Percentiles rank a stretch among this genome's conserved stretches.
Evolutionary conservation across 2,888 invertebrate genomes (phyloP).

Genomic region (Cheilosia pagana): DNA sequence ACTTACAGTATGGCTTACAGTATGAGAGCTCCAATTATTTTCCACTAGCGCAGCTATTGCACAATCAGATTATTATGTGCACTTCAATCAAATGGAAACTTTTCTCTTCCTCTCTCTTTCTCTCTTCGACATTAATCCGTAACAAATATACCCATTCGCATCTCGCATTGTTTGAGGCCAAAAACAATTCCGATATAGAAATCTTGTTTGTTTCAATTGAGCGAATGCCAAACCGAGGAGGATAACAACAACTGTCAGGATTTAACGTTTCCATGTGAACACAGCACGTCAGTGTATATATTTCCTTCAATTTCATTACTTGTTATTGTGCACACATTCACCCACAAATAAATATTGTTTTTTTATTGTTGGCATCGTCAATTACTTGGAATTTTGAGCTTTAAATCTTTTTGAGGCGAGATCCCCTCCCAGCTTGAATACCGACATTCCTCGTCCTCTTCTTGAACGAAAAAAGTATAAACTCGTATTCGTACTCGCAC

Average conservation of each 20-base stretch:
- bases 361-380: constrained; percentile 45
- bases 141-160: constrained; percentile 1
- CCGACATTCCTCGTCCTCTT: not conserved
- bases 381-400: constrained; percentile 48
- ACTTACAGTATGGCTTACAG: too few species aligned
- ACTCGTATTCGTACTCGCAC: too few species aligned
- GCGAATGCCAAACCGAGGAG: constrained; percentile 9
- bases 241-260: constrained; percentile 11
- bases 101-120: not conserved
- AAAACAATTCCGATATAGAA: constrained; percentile 30
- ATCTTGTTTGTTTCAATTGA: constrained; percentile 26
- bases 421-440: not conserved
- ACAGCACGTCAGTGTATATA: not conserved
- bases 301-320: constrained; percentile 11
- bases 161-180: not conserved
- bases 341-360: constrained; percentile 26
- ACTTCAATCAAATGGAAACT: constrained; percentile 30
- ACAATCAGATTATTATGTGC: not conserved
- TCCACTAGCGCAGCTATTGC: not conserved
- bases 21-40: too few species aligned
- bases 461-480: not conserved
- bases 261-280: constrained; percentile 17
- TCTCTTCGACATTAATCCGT: constrained; percentile 4
- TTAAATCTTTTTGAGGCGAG: constrained; percentile 31
- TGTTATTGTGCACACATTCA: not conserved